phyloP scores from a whole-genome alignment of 2,113 vertebrate genomes.

The Sylvicapra grimmia region DNA sequence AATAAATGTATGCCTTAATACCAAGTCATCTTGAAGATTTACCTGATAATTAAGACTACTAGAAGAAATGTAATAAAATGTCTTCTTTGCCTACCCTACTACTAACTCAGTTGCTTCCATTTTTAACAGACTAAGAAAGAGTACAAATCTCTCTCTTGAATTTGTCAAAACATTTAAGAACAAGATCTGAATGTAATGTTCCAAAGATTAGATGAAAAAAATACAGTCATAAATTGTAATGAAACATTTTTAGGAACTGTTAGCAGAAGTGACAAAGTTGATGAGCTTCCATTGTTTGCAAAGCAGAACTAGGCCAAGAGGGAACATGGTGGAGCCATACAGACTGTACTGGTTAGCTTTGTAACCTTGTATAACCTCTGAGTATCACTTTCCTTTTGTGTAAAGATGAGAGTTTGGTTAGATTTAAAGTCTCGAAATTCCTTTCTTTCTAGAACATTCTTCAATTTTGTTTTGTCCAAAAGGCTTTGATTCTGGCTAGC shows the following conservation, averaged over 20 bases:
- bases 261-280: background rate
- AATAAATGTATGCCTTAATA: background rate
- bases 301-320: background rate
- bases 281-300: constrained; percentile 7
- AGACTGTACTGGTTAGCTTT: background rate
- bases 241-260: background rate
- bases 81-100: background rate
- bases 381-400: background rate
- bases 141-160: background rate
- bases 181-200: background rate
- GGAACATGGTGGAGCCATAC: background rate
- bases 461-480: constrained; percentile 15
- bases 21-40: background rate
- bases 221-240: background rate
- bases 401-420: background rate
- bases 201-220: background rate
- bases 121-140: background rate
- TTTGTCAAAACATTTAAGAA: constrained; percentile 3
- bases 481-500: background rate
- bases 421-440: background rate
- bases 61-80: constrained; percentile 8
- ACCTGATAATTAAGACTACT: background rate
- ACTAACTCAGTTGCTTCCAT: background rate
- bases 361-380: background rate
- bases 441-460: constrained; percentile 39